phyloP scores from a whole-genome alignment of 2,113 vertebrate species.

The Gnathonemus longibarbis region DNA sequence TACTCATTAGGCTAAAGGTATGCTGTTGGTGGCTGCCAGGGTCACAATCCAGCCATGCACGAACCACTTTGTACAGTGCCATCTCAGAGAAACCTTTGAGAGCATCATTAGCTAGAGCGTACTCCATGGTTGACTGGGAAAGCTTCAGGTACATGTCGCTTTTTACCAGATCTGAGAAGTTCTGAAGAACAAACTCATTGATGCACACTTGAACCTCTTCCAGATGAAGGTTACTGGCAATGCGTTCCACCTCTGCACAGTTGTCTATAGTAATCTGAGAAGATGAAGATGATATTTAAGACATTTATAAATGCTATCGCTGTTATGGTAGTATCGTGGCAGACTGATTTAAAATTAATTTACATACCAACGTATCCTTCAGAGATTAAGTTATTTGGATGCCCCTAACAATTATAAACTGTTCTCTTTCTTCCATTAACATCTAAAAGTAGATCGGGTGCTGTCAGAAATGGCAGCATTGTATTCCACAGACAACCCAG shows the following conservation, averaged over 20 bases:
- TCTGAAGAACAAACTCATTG: constrained; percentile 60
- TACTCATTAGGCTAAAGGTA: constrained; percentile 55
- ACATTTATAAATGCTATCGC: neutral
- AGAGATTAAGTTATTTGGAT: neutral
- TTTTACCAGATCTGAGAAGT: constrained; percentile 53
- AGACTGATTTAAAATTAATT: neutral
- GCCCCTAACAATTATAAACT: neutral
- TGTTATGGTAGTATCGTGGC: neutral
- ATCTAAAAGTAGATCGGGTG: neutral
- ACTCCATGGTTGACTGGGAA: constrained; percentile 49
- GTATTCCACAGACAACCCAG: neutral
- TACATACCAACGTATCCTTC: neutral
- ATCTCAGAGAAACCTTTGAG: constrained; percentile 60
- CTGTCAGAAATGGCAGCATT: neutral
- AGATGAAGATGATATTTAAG: neutral
- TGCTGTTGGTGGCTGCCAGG: constrained; percentile 34
- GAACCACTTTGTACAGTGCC: constrained; percentile 61
- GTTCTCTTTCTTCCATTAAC: neutral
- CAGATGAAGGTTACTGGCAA: constrained; percentile 59
- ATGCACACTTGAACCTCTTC: constrained; percentile 58
- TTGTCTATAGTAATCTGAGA: constrained; percentile 64
- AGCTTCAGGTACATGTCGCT: constrained; percentile 51
- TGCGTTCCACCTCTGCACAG: constrained; percentile 65
- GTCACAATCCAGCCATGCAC: constrained; percentile 57
- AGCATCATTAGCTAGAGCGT: constrained; percentile 55